Conservation (phyloP, 2,888 invertebrate species). For the Agrochola litura region DNA sequence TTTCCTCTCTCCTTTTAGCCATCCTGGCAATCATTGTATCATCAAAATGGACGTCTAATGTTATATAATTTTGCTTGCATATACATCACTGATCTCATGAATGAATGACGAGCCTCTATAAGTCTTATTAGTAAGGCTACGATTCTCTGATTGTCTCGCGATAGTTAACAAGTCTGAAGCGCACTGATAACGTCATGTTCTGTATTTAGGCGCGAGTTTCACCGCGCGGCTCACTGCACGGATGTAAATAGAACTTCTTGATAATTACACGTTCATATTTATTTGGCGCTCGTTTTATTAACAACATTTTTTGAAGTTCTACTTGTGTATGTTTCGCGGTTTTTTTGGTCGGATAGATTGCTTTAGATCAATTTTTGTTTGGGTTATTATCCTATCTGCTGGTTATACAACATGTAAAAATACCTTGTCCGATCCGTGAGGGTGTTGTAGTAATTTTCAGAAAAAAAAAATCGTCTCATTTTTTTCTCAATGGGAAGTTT, state of each 20-base stretch:
- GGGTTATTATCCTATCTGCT: background rate
- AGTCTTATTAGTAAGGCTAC: no score
- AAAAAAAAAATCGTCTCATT: no score
- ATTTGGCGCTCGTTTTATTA: slow-evolving; percentile 31
- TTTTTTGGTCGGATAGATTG: background rate
- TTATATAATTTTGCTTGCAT: no score
- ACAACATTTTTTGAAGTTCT: slow-evolving; percentile 19
- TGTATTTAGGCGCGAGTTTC: slow-evolving; percentile 52
- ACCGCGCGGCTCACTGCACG: slow-evolving; percentile 14
- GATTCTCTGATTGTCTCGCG: slow-evolving; percentile 15
- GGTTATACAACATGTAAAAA: no score
- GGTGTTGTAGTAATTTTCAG: no score
- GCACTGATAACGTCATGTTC: slow-evolving; percentile 47
- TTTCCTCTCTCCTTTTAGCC: no score
- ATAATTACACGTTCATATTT: slow-evolving; percentile 57
- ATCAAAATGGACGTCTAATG: no score
- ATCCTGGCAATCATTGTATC: no score
- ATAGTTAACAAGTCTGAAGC: slow-evolving; percentile 9
- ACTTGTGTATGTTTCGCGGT: slow-evolving; percentile 7
- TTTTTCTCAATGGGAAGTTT: no score
- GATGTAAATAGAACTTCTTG: slow-evolving; percentile 53
- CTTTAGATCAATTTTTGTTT: background rate
- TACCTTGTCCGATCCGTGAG: no score
- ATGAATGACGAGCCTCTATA: no score
- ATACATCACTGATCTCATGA: no score